phyloP scores from a whole-genome alignment of 2,888 invertebrate species.

The Xestia ashworthii region DNA sequence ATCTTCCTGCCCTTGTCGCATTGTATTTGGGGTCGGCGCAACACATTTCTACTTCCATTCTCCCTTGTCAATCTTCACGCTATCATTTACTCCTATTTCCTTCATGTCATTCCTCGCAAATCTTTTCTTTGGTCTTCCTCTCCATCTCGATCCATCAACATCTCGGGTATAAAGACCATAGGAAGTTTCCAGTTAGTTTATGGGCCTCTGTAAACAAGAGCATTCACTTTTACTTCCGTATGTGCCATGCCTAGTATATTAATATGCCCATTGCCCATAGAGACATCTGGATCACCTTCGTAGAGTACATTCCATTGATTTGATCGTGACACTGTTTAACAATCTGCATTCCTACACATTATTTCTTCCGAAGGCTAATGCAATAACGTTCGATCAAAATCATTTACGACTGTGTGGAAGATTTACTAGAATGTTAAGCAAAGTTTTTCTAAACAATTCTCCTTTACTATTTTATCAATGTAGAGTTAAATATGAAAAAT shows the following conservation, averaged over 20 bases:
- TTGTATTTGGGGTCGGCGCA: too few species aligned
- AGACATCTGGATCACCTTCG: conserved; percentile 46
- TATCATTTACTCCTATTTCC: too few species aligned
- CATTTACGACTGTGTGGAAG: neutral
- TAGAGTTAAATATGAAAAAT: conserved; percentile 25
- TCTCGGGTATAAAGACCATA: neutral
- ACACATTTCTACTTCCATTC: too few species aligned
- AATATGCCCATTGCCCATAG: conserved; percentile 12
- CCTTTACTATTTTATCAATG: conserved; percentile 12
- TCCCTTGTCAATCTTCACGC: too few species aligned
- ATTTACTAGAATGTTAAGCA: conserved; percentile 5
- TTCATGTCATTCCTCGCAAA: too few species aligned
- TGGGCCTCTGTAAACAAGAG: conserved; percentile 7
- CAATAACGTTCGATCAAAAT: conserved; percentile 16
- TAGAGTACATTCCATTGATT: conserved; percentile 45
- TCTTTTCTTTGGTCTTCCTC: too few species aligned
- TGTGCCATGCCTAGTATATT: conserved; percentile 4
- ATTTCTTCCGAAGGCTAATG: conserved; percentile 28
- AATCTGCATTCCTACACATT: conserved; percentile 44
- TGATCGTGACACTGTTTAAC: conserved; percentile 50
- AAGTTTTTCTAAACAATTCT: conserved; percentile 11
- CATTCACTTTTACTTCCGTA: conserved; percentile 47
- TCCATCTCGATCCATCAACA: too few species aligned
- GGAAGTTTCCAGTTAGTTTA: neutral
- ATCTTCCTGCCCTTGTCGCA: too few species aligned